Percentiles rank a stretch among this genome's conserved stretches.
phyloP scores from a whole-genome alignment of 2,113 vertebrate genomes.

The Siniperca knerii region DNA sequence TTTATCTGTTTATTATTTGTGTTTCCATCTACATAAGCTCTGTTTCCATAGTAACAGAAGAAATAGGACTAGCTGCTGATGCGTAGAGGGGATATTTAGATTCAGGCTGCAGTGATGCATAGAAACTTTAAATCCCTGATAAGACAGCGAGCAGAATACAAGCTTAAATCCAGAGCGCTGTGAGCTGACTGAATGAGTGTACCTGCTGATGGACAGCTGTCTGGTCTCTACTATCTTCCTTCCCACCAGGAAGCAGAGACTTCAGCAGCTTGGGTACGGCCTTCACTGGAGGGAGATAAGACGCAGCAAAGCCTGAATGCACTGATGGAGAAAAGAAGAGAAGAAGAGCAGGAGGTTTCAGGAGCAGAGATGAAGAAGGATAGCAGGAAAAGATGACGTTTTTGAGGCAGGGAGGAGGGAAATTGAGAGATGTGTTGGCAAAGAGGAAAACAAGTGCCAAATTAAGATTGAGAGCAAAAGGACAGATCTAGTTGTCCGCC shows the following conservation, averaged over 20 bases:
- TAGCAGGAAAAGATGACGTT: neutral
- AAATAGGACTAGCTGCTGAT: conserved; percentile 39
- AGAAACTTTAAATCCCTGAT: conserved; percentile 36
- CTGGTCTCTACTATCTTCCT: conserved; percentile 86
- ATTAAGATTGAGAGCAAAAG: conserved; percentile 19
- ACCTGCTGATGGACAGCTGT: conserved; percentile 89
- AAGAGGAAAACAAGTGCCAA: conserved; percentile 17
- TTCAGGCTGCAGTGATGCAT: conserved; percentile 35
- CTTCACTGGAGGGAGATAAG: conserved; percentile 90
- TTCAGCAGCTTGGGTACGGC: conserved; percentile 94
- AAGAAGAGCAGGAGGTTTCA: conserved; percentile 1
- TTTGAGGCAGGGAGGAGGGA: neutral
- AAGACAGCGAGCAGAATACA: neutral
- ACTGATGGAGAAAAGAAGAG: conserved; percentile 63
- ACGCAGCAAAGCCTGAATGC: conserved; percentile 85
- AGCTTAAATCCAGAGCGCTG: conserved; percentile 12
- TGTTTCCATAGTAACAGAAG: conserved; percentile 65
- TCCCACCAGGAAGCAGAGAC: conserved; percentile 90
- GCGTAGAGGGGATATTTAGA: conserved; percentile 42
- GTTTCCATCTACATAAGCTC: conserved; percentile 43
- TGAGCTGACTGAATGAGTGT: neutral
- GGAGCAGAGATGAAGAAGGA: conserved; percentile 11
- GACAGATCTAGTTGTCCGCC: conserved; percentile 8
- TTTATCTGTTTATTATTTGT: conserved; percentile 43
- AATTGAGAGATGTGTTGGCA: conserved; percentile 1